Percentiles rank a stretch among this genome's conserved stretches.
Conservation (phyloP, 2,888 invertebrate species). For the Stenotaenia linearis region DNA sequence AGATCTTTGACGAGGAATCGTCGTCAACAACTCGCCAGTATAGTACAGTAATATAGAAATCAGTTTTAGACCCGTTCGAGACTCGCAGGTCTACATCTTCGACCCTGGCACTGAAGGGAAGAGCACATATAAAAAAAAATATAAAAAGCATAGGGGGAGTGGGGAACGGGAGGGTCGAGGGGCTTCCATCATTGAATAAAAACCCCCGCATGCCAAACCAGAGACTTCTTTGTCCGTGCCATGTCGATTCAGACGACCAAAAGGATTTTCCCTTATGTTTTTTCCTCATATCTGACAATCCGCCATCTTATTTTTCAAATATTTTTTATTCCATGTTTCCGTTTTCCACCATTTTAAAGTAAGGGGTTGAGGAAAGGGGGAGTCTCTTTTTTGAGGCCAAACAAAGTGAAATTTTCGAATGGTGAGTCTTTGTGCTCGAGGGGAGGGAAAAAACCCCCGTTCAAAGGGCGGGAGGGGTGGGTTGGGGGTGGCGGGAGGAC, state of each 20-base stretch:
- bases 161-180: constrained; percentile 37
- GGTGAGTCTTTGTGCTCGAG: constrained; percentile 28
- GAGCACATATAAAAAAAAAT: not conserved
- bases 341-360: not conserved
- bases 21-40: not conserved
- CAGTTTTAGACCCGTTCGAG: not conserved
- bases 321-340: constrained; percentile 17
- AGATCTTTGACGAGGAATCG: not conserved
- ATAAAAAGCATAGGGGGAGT: constrained; percentile 38
- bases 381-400: constrained; percentile 24
- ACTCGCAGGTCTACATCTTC: not conserved
- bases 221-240: not conserved
- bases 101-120: not conserved
- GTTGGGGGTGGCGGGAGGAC: constrained; percentile 21
- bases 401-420: constrained; percentile 29
- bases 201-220: not conserved
- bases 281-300: not conserved
- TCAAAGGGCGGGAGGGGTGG: constrained; percentile 31
- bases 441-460: constrained; percentile 11
- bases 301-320: not conserved
- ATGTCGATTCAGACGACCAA: not conserved
- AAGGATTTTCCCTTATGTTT: not conserved
- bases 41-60: not conserved
- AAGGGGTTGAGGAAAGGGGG: not conserved
- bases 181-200: constrained; percentile 10